Base-by-base conservation (phyloP, 2,113 vertebrate species). In the Megalops atlanticus region DNA sequence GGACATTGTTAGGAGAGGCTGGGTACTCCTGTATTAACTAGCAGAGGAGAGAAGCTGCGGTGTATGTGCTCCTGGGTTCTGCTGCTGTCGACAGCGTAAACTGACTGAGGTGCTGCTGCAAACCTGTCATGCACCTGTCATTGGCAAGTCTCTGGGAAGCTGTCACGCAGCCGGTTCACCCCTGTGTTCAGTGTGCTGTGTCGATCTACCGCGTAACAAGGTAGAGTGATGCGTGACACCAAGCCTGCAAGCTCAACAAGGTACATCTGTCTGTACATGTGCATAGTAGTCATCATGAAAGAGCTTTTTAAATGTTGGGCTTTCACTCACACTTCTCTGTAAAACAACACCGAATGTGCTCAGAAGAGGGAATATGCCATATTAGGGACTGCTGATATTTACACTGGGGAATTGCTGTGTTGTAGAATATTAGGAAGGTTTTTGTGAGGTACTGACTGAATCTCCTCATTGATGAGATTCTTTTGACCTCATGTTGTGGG, bases 41-140 rank as follows among this genome's bases (percentile, higher is more conserved):
- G 27, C 68, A 3, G 31, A 5, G 14, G 68, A 70, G 68, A 70
- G 12, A 24, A 35, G 4, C 31, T 58, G 69, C 18, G 69, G 4
- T 71, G 33, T 38, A 31, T 35, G 69, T 1, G 35, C 69, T 71
- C 4, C 35, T 36, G 2, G 18, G 11, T 21, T 71, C 77, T 52
- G 27, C 76, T 52, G 33, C 77, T 45, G 58, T 78, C 52, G 54
- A 69, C 58, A 78, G 58, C 58, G 40, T 78, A 38, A 31, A n/a
- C 40, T 43, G 74, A 27, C 40, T 76, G 74, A 47, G 41, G 24
- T 41, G 7, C 74, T 4, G 27, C 74, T 31, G 74, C 41, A 33
- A 76, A 45, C 58, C 58, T 78, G 54, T 70, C 77, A 78, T 2
- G 58, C 77, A 41, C 54, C 77, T 78, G 77, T 78, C 77, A 78